phyloP scores from a whole-genome alignment of 2,888 invertebrate genomes.

The Pseudococcus jackbeardsleyi region DNA sequence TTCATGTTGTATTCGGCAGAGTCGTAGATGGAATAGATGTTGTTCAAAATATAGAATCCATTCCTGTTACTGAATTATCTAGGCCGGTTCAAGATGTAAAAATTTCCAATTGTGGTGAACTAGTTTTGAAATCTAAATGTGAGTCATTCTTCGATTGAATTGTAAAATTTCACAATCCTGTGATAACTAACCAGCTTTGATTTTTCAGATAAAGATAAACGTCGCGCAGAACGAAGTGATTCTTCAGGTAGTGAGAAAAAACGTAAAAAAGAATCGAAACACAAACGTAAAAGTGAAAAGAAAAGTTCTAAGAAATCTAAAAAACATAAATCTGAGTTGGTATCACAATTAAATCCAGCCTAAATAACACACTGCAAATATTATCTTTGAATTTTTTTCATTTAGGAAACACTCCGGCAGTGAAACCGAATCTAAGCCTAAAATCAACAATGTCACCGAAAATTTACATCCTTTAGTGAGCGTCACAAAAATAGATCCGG shows the following conservation, averaged over 20 bases:
- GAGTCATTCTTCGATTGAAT: slow-evolving; percentile 54
- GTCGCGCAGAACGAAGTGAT: slow-evolving; percentile 61
- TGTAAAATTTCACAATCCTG: slow-evolving; percentile 15
- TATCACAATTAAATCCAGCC: not conserved
- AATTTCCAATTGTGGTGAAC: slow-evolving; percentile 92
- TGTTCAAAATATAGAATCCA: slow-evolving; percentile 88
- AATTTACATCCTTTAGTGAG: slow-evolving; percentile 81
- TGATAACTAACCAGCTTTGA: not conserved
- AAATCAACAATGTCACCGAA: slow-evolving; percentile 74
- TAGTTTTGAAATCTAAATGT: slow-evolving; percentile 81
- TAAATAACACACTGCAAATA: not conserved
- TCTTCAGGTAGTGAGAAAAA: slow-evolving; percentile 65
- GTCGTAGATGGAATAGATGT: slow-evolving; percentile 92
- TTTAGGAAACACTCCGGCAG: slow-evolving; percentile 67
- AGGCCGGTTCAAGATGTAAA: slow-evolving; percentile 91
- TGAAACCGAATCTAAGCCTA: slow-evolving; percentile 70
- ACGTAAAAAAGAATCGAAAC: slow-evolving; percentile 61
- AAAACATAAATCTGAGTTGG: slow-evolving; percentile 58
- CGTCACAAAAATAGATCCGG: slow-evolving; percentile 87
- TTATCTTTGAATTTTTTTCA: not conserved
- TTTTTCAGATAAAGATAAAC: slow-evolving; percentile 60
- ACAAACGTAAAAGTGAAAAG: slow-evolving; percentile 60
- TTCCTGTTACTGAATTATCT: slow-evolving; percentile 91
- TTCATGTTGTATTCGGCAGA: slow-evolving; percentile 98
- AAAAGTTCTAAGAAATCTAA: slow-evolving; percentile 61